Percentiles rank a stretch among this genome's conserved stretches.
Evolutionary conservation across 2,888 invertebrate species (phyloP).

Genomic region (Cheiracanthium punctorium): DNA sequence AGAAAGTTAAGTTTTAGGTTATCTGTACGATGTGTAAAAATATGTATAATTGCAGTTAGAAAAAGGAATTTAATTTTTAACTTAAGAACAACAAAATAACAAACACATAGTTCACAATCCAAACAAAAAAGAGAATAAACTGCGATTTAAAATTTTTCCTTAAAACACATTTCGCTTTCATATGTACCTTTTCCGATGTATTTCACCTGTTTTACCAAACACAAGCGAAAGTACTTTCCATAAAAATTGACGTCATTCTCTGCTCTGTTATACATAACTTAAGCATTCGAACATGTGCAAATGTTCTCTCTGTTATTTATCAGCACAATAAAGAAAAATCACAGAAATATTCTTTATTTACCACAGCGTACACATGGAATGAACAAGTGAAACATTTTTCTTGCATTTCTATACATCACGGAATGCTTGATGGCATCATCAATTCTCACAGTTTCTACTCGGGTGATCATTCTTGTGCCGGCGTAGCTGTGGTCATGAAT

Average conservation of each 20-base stretch:
- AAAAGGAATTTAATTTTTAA: too few relatives aligned
- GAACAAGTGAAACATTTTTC: not conserved
- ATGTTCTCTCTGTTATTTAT: not conserved
- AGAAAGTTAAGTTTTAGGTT: too few relatives aligned
- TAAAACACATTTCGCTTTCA: too few relatives aligned
- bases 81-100: too few relatives aligned
- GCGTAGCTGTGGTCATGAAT: not conserved
- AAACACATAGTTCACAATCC: too few relatives aligned
- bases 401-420: constrained; percentile 11
- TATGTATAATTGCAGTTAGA: too few relatives aligned
- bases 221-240: not conserved
- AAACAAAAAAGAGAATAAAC: too few relatives aligned
- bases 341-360: constrained; percentile 1
- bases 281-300: not conserved
- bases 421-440: not conserved
- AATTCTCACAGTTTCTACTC: constrained; percentile 6
- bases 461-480: not conserved
- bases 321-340: not conserved
- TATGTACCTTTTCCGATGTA: too few relatives aligned
- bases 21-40: too few relatives aligned
- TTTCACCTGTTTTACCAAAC: too few relatives aligned
- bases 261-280: not conserved
- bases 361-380: not conserved
- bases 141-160: too few relatives aligned
- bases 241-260: not conserved